Conservation (phyloP, 2,113 vertebrate species). For the Phylloscopus trochiloides region DNA sequence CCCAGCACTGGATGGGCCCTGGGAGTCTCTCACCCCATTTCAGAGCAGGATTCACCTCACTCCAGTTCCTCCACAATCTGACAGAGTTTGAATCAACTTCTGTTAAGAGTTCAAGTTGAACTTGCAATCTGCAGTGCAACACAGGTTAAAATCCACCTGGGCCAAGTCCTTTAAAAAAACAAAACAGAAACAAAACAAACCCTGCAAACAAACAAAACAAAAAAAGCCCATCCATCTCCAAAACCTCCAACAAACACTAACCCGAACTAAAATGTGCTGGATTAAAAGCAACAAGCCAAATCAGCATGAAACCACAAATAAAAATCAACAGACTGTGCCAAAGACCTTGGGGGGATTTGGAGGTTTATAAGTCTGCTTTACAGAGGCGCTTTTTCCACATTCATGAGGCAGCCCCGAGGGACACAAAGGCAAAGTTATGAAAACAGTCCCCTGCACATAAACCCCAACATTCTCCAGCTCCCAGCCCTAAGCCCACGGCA, state of each 20-base stretch:
- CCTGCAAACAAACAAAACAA: not conserved
- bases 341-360: slow-evolving; percentile 1
- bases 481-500: not conserved
- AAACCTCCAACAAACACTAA: not conserved
- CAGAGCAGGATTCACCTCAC: not conserved
- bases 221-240: not conserved
- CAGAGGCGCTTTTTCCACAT: slow-evolving; percentile 35
- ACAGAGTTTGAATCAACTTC: not conserved
- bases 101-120: not conserved
- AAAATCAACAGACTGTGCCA: slow-evolving; percentile 36
- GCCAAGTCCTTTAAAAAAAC: not conserved
- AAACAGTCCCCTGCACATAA: not conserved
- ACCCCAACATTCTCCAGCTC: not conserved
- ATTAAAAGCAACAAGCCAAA: slow-evolving; percentile 36
- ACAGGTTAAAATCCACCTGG: not conserved
- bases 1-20: not conserved
- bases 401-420: not conserved
- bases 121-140: not conserved
- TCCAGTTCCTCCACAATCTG: not conserved
- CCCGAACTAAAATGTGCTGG: not conserved
- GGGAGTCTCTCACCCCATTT: not conserved
- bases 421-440: not conserved
- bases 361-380: not conserved
- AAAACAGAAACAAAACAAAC: not conserved
- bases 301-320: slow-evolving; percentile 60